A percentile compares a stretch with the other conserved stretches of the same genome.
These are phyloP conservation scores for Odontophorus gujanensis DNA, from an alignment of 2,113 vertebrate genomes.

Conservation along the genomic window DNA sequence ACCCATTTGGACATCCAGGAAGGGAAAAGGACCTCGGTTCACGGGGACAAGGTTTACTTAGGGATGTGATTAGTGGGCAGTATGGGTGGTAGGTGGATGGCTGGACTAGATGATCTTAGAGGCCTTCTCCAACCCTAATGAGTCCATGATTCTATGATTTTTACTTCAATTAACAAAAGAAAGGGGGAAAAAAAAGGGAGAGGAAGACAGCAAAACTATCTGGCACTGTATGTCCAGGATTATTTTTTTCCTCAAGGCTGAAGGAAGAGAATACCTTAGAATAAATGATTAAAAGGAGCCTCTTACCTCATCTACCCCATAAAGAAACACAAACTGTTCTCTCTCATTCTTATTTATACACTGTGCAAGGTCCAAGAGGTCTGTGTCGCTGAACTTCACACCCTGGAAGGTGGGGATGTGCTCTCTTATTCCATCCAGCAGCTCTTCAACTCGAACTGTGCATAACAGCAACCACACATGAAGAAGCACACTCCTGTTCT, in stretches of 20 bases:
- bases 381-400: slow-evolving; percentile 87
- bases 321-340: slow-evolving; percentile 82
- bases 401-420: slow-evolving; percentile 91
- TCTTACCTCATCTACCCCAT: slow-evolving; percentile 93
- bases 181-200: background rate
- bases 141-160: background rate
- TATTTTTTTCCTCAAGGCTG: background rate
- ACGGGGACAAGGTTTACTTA: too few relatives aligned
- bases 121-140: too few relatives aligned
- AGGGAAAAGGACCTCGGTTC: too few relatives aligned
- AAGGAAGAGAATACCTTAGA: background rate
- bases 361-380: slow-evolving; percentile 92
- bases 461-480: background rate
- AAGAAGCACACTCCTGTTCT: background rate
- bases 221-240: background rate
- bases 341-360: slow-evolving; percentile 79
- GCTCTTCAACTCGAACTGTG: slow-evolving; percentile 84
- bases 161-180: background rate
- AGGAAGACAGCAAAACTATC: background rate
- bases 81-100: too few relatives aligned
- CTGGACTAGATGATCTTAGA: too few relatives aligned
- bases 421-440: slow-evolving; percentile 85
- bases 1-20: too few relatives aligned
- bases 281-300: background rate
- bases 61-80: too few relatives aligned